These are phyloP conservation scores for Cydia pomonella DNA, from an alignment of 1,140 invertebrate species.

Conservation along the genomic window DNA sequence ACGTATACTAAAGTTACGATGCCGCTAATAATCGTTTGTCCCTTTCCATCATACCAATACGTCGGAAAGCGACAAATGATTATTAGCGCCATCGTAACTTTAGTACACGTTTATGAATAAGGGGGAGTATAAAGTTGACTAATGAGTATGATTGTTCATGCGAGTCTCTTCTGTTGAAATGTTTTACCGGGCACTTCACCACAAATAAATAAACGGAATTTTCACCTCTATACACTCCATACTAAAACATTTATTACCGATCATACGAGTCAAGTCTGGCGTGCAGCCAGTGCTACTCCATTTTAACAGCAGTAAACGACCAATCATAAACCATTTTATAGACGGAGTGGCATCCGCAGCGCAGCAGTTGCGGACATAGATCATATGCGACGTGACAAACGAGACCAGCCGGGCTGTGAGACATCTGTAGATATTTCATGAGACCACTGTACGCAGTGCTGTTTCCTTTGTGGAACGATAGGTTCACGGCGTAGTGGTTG, in stretches of 20 bases:
- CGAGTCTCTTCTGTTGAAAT: not conserved
- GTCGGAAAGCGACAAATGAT: too few relatives aligned
- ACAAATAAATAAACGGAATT: not conserved
- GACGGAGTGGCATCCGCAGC: not conserved
- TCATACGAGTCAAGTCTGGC: slow-evolving; percentile 8
- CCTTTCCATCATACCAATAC: too few relatives aligned
- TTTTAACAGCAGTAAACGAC: slow-evolving; percentile 10
- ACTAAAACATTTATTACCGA: slow-evolving; percentile 5
- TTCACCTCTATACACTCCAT: not conserved
- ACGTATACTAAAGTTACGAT: too few relatives aligned
- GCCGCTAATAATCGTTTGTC: too few relatives aligned
- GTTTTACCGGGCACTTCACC: not conserved
- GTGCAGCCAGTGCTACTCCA: not conserved
- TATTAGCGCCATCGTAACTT: too few relatives aligned
- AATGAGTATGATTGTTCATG: too few relatives aligned
- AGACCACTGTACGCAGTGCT: not conserved
- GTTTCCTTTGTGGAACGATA: not conserved
- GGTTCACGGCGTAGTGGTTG: not conserved
- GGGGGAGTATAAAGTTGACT: too few relatives aligned
- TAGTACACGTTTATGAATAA: too few relatives aligned
- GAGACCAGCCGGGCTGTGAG: not conserved
- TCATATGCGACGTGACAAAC: slow-evolving; percentile 21
- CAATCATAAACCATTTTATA: slow-evolving; percentile 20
- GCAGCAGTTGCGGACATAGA: slow-evolving; percentile 13
- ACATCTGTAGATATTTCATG: slow-evolving; percentile 16